phyloP scores from a whole-genome alignment of 2,797 vertebrate genomes.

The Bovichtus diacanthus region DNA sequence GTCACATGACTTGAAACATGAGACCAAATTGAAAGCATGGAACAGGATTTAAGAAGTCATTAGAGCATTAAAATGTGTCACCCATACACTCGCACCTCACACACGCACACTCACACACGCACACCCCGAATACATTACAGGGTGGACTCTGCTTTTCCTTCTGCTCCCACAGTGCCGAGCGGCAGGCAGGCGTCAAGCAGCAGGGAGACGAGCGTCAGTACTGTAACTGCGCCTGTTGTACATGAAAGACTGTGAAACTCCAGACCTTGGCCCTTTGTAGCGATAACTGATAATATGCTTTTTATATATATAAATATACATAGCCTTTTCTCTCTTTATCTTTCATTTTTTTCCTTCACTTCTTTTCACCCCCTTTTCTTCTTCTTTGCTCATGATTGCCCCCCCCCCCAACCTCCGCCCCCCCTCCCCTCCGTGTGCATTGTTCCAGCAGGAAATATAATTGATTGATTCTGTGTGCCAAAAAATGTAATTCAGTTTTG shows the following conservation, averaged over 20 bases:
- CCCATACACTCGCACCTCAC: constrained; percentile 30
- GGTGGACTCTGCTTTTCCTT: constrained; percentile 66
- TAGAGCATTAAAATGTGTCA: constrained; percentile 50
- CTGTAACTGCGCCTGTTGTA: constrained; percentile 61
- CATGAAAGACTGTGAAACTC: constrained; percentile 80
- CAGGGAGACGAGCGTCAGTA: constrained; percentile 57
- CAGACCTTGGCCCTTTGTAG: constrained; percentile 82
- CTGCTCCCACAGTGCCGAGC: constrained; percentile 66
- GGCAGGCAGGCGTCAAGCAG: constrained; percentile 63
- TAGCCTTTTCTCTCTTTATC: constrained; percentile 55
- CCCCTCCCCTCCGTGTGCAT: constrained; percentile 34
- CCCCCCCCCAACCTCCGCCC: too few species aligned
- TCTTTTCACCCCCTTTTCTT: constrained; percentile 26
- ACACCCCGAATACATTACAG: constrained; percentile 45
- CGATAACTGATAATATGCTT: constrained; percentile 73
- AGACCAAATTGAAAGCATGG: constrained; percentile 39
- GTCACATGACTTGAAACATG: constrained; percentile 50
- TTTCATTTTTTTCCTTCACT: constrained; percentile 51
- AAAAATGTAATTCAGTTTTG: constrained; percentile 51
- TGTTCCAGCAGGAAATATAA: constrained; percentile 54
- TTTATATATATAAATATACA: constrained; percentile 68
- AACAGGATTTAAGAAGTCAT: constrained; percentile 53
- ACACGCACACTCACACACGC: constrained; percentile 9
- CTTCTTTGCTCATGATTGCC: constrained; percentile 42
- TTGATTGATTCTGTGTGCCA: constrained; percentile 60